phyloP scores from a whole-genome alignment of 1,140 invertebrate species.

The Branchinecta lindahli region DNA sequence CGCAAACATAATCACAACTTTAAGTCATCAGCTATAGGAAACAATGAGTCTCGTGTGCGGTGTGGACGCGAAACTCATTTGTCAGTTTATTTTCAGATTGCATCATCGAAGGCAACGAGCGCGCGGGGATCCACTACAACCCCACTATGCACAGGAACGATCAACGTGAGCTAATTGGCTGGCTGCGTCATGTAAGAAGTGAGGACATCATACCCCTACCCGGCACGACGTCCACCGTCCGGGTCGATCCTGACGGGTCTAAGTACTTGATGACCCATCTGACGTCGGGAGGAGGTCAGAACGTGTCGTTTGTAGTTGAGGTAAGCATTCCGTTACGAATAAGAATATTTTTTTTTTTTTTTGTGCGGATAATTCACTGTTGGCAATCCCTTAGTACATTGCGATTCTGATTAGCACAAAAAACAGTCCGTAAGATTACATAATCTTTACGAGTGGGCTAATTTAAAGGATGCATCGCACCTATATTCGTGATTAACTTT shows the following conservation, averaged over 20 bases:
- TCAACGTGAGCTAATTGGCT: constrained; percentile 78
- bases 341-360: no score
- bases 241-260: constrained; percentile 51
- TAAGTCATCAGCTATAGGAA: no score
- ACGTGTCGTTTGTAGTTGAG: background rate
- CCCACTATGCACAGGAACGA: constrained; percentile 64
- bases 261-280: constrained; percentile 56
- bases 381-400: no score
- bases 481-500: no score
- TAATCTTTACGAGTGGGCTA: no score
- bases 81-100: constrained; percentile 33
- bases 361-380: no score
- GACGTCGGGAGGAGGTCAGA: constrained; percentile 28
- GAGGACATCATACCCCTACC: constrained; percentile 52
- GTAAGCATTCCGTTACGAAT: background rate
- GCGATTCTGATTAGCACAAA: no score
- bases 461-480: no score
- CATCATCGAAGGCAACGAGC: constrained; percentile 62
- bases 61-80: no score
- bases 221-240: constrained; percentile 28
- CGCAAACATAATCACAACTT: no score
- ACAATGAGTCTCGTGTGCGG: no score
- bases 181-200: constrained; percentile 42
- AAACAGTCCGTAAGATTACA: no score
- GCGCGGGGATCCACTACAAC: constrained; percentile 81